Base-by-base conservation (phyloP, 2,888 invertebrate genomes). In the Stegophylla sp. region DNA sequence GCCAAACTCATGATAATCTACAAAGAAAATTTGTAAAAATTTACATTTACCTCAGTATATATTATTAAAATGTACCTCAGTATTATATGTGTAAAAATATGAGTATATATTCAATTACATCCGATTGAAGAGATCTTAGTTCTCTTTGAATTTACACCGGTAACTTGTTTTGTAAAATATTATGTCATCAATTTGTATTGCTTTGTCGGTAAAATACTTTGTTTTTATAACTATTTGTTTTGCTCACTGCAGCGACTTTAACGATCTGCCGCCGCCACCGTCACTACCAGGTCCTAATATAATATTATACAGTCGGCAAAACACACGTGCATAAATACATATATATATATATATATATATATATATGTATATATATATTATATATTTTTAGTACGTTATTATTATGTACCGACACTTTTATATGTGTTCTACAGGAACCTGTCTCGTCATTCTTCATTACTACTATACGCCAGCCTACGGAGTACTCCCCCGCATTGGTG, bases 401-500 rank as follows among this genome's bases (percentile, higher is more conserved):
- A 23, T 26, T 69, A 69, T 45, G 43, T 34, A 51, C 28, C 12
- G 13, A 45, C 51, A 53, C 34, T 28, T 69, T 28, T n/a, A n/a
- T 34, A 34, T 13, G 51, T 13, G 20, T 17, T 26, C 12, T 12
- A 12, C 56, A 20, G 20, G 69, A 69, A 51, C 51, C 72, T 43
- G 56, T 72, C 41, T 59, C 72, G 72, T 72, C 56, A 72, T 72
- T 72, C 72, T 59, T 59, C 56, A 59, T 56, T 43, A 56, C 69
- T 72, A 17, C n/a, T n/a, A n/a, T n/a, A n/a, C n/a, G n/a, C 23
- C 41, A 56, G 53, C 48, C 71, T 41, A 53, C 56, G 15, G 53
- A 43, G 17, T 72, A 72, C 72, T 72, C 56, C 56, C 72, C 56
- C 72, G 56, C 41, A 12, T 26, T 23, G 12, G 72, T 59, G 43